phyloP scores from a whole-genome alignment of 2,888 invertebrate species.

The Chrysopilus asiliformis region DNA sequence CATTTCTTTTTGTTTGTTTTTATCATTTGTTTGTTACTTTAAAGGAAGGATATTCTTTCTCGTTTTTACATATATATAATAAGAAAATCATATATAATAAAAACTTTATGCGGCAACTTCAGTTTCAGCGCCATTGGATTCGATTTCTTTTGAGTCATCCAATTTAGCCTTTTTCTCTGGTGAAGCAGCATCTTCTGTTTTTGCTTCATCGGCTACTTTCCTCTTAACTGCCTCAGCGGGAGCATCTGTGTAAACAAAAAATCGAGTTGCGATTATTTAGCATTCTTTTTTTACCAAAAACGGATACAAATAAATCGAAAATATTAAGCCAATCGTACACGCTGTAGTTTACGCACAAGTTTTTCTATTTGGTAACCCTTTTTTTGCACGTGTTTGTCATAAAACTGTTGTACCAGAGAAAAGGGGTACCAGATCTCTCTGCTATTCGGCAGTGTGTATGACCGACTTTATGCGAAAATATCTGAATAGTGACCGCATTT shows the following conservation, averaged over 20 bases:
- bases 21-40: too few relatives aligned
- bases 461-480: too few relatives aligned
- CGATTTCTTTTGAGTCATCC: constrained; percentile 32
- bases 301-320: not conserved
- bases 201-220: constrained; percentile 28
- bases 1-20: too few relatives aligned
- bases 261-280: not conserved
- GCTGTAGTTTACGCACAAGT: too few relatives aligned
- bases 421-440: too few relatives aligned
- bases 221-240: constrained; percentile 35
- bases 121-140: constrained; percentile 34
- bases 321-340: not conserved
- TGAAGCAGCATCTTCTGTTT: constrained; percentile 29
- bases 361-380: too few relatives aligned
- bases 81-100: constrained; percentile 15
- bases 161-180: constrained; percentile 37
- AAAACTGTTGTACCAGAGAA: too few relatives aligned
- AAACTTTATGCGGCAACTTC: constrained; percentile 35
- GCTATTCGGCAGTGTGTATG: too few relatives aligned
- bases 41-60: too few relatives aligned
- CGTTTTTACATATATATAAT: constrained; percentile 12
- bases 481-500: too few relatives aligned
- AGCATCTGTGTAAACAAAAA: constrained; percentile 21
- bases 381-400: too few relatives aligned
- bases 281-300: not conserved